These are phyloP conservation scores for Lymantria dispar DNA, from an alignment of 2,888 invertebrate species.

Conservation along the genomic window DNA sequence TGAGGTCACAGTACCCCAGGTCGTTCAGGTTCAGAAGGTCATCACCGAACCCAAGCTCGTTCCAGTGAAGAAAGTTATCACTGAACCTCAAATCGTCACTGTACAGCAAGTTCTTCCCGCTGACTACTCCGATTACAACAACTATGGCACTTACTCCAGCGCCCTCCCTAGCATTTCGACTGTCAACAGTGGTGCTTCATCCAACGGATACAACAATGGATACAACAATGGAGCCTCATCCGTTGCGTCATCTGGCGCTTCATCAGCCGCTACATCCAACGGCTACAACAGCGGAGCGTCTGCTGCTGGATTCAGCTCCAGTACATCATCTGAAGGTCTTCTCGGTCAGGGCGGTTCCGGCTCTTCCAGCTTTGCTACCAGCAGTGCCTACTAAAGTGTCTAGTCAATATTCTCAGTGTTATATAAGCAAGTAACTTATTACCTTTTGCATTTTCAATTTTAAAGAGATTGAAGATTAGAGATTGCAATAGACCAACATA, in stretches of 20 bases:
- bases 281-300: not conserved
- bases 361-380: not conserved
- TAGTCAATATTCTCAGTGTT: not conserved
- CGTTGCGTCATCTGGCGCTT: not conserved
- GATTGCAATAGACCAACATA: too few species aligned
- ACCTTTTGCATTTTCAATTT: too few species aligned
- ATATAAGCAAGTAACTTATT: not conserved
- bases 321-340: not conserved
- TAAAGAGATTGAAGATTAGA: too few species aligned
- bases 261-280: not conserved
- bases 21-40: conserved; percentile 28
- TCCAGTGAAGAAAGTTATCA: conserved; percentile 12
- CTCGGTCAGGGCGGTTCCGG: not conserved
- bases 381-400: not conserved
- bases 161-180: not conserved
- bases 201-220: not conserved
- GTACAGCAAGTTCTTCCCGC: not conserved
- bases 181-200: not conserved
- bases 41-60: conserved; percentile 27
- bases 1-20: conserved; percentile 27
- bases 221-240: not conserved
- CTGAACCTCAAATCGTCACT: not conserved
- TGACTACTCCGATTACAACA: not conserved
- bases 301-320: not conserved
- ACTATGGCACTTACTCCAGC: not conserved